Evolutionary conservation across 2,888 invertebrate genomes (phyloP).

Genomic region (Lydus trimaculatus): DNA sequence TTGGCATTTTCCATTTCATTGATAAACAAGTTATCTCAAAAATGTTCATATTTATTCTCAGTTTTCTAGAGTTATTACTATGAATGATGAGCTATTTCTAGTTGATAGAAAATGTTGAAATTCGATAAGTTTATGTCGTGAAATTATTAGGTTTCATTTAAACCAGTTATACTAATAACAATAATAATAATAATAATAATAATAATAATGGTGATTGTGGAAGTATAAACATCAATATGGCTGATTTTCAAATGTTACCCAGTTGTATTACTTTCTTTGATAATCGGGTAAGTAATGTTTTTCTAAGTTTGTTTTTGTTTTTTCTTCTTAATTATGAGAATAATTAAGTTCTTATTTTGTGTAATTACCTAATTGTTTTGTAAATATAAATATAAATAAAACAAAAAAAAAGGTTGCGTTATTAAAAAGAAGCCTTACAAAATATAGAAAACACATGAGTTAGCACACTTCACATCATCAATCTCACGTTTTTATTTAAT

Average conservation of each 20-base stretch:
- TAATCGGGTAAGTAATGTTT: conserved; percentile 50
- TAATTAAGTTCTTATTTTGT: too few relatives aligned
- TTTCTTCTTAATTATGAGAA: neutral
- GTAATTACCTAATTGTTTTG: too few relatives aligned
- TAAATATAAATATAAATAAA: too few relatives aligned
- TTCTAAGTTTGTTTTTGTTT: neutral
- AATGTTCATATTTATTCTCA: neutral
- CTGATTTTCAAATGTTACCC: conserved; percentile 46
- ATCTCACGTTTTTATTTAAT: too few relatives aligned
- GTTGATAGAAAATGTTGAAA: neutral
- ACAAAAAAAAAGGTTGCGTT: too few relatives aligned
- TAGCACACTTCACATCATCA: neutral
- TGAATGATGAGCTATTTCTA: neutral
- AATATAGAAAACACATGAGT: neutral
- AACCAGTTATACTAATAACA: neutral
- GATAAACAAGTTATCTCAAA: neutral
- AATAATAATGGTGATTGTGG: neutral
- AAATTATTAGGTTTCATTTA: neutral
- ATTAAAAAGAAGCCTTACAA: too few relatives aligned
- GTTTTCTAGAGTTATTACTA: neutral
- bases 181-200: neutral
- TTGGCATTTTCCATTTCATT: neutral
- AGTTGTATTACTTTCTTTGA: conserved; percentile 50
- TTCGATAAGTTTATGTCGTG: neutral
- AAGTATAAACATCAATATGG: conserved; percentile 26